phyloP scores from a whole-genome alignment of 1,140 invertebrate genomes.

The Cotesia typhae region DNA sequence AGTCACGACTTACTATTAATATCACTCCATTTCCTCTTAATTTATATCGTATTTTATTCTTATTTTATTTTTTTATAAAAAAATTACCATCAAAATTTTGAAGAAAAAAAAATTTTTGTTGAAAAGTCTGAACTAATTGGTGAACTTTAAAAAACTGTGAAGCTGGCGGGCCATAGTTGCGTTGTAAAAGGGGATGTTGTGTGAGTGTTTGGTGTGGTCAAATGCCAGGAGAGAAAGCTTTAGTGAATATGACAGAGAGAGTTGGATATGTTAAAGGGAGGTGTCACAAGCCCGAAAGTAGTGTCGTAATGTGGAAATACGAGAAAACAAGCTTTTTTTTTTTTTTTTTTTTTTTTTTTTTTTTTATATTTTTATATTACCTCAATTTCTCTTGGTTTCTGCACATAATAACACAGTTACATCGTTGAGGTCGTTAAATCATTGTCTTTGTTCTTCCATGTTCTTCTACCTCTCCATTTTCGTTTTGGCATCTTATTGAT shows the following conservation, averaged over 20 bases:
- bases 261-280: background rate
- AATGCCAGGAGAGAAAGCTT: background rate
- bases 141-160: too few species aligned
- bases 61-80: too few species aligned
- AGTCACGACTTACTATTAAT: too few species aligned
- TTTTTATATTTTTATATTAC: conserved; percentile 17
- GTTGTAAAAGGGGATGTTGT: too few species aligned
- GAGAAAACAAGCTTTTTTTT: conserved; percentile 25
- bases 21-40: too few species aligned
- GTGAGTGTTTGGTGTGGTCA: background rate
- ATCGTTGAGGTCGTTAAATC: background rate
- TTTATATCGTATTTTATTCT: too few species aligned
- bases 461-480: too few species aligned
- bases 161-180: too few species aligned
- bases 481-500: background rate
- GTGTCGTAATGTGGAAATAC: conserved; percentile 2
- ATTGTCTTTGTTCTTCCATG: background rate
- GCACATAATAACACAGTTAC: background rate
- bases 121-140: too few species aligned
- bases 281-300: background rate
- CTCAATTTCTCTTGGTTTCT: background rate
- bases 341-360: conserved; percentile 25
- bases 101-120: too few species aligned
- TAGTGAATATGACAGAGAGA: background rate
- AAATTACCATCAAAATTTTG: too few species aligned